These are phyloP conservation scores for Drosophila bunnanda DNA, from an alignment of 2,888 invertebrate genomes.

Conservation along the genomic window DNA sequence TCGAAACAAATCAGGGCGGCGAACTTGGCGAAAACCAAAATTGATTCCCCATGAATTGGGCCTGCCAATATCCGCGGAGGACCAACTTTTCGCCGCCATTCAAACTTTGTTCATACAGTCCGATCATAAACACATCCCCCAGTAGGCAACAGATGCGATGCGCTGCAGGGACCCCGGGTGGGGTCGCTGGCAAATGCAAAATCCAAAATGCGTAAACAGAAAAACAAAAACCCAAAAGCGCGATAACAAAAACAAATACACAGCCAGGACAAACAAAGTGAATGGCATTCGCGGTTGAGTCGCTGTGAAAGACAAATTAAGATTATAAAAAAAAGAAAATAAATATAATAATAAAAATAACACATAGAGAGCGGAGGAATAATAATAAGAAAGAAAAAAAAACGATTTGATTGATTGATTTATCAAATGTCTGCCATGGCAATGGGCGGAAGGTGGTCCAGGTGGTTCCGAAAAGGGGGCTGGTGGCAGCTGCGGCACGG, in stretches of 20 bases:
- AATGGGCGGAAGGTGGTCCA: constrained; percentile 28
- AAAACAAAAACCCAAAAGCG: constrained; percentile 3
- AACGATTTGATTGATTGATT: constrained; percentile 79
- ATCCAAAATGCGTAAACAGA: constrained; percentile 44
- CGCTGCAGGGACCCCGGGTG: neutral
- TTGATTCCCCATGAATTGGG: constrained; percentile 23
- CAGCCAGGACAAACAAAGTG: constrained; percentile 69
- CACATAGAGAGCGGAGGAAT: constrained; percentile 41
- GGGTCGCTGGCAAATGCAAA: constrained; percentile 25
- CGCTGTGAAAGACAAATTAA: constrained; percentile 79
- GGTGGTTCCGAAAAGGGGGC: constrained; percentile 1
- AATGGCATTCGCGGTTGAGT: constrained; percentile 76
- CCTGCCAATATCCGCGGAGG: constrained; percentile 18
- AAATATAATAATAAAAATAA: constrained; percentile 72
- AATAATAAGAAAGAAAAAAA: constrained; percentile 22
- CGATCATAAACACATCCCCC: constrained; percentile 48
- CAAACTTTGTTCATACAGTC: constrained; percentile 45
- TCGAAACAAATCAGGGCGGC: constrained; percentile 11
- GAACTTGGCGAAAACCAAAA: constrained; percentile 24
- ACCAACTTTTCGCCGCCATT: constrained; percentile 28
- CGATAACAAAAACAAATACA: constrained; percentile 24
- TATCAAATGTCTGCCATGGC: constrained; percentile 72
- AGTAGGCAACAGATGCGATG: constrained; percentile 59
- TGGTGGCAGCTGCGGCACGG: constrained; percentile 50
- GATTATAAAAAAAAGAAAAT: constrained; percentile 70